A percentile compares a stretch with the other conserved stretches of the same genome.
phyloP scores from a whole-genome alignment of 2,797 vertebrate species.

The Vireo griseus region DNA sequence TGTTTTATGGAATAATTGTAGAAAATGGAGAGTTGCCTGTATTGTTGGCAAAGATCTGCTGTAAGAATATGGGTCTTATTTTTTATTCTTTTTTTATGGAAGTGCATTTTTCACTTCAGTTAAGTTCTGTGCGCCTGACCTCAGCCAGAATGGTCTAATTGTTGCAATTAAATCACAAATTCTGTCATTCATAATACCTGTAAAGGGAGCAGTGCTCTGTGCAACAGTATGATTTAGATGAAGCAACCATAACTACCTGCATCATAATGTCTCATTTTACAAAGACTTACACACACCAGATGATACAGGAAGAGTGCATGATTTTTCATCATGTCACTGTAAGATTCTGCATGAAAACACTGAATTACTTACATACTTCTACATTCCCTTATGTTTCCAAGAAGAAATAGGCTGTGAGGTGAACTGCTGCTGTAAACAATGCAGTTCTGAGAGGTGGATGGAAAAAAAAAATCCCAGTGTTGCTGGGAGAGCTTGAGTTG shows the following conservation, averaged over 20 bases:
- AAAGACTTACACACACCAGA: background rate
- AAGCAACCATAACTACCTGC: background rate
- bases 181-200: background rate
- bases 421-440: background rate
- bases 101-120: background rate
- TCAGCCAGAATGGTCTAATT: background rate
- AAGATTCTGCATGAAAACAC: background rate
- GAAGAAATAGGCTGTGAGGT: background rate
- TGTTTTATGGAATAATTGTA: background rate
- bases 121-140: background rate
- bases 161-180: background rate
- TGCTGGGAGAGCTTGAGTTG: background rate
- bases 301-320: background rate
- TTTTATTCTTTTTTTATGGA: background rate
- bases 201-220: background rate
- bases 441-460: background rate
- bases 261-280: background rate
- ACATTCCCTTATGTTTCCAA: background rate
- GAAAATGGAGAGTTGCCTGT: background rate
- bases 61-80: background rate
- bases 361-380: slow-evolving; percentile 18
- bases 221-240: background rate
- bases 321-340: background rate
- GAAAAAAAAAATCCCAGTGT: background rate
- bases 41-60: background rate